Conservation (phyloP, 2,797 vertebrate genomes). For the Poeciliopsis gracilis region DNA sequence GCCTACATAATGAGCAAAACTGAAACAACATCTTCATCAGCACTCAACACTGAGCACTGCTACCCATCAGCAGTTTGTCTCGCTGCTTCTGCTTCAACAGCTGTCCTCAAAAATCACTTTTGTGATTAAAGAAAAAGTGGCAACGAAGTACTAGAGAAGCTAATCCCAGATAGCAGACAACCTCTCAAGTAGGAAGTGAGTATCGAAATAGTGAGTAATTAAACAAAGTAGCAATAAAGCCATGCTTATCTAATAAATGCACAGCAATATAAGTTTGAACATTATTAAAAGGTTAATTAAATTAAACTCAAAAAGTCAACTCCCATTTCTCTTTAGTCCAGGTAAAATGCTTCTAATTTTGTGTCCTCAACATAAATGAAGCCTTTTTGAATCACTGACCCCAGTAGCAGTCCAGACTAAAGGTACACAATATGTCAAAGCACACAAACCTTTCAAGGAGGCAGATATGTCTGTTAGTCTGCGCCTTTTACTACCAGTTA, state of each 20-base stretch:
- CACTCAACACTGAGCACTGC: constrained; percentile 8
- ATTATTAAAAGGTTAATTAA: background rate
- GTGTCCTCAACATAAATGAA: background rate
- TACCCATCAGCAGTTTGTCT: constrained; percentile 39
- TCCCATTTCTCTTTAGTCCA: background rate
- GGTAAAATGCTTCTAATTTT: background rate
- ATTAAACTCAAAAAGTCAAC: background rate
- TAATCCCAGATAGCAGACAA: constrained; percentile 29
- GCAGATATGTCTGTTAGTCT: background rate
- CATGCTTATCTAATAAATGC: constrained; percentile 60
- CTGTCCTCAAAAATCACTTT: constrained; percentile 26
- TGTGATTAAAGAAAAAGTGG: constrained; percentile 47
- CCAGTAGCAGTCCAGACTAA: background rate
- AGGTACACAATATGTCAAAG: background rate
- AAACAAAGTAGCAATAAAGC: constrained; percentile 47
- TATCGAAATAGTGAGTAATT: constrained; percentile 60
- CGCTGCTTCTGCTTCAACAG: constrained; percentile 8
- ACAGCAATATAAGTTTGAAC: constrained; percentile 7
- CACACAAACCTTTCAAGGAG: background rate
- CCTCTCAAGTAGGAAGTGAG: constrained; percentile 38
- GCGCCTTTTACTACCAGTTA: background rate
- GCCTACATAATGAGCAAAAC: constrained; percentile 52
- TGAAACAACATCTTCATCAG: constrained; percentile 53
- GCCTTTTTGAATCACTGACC: background rate
- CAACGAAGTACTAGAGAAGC: constrained; percentile 20